Percentiles rank a stretch among this genome's conserved stretches.
Conservation (phyloP, 2,113 vertebrate genomes). For the Taxidea taxus region DNA sequence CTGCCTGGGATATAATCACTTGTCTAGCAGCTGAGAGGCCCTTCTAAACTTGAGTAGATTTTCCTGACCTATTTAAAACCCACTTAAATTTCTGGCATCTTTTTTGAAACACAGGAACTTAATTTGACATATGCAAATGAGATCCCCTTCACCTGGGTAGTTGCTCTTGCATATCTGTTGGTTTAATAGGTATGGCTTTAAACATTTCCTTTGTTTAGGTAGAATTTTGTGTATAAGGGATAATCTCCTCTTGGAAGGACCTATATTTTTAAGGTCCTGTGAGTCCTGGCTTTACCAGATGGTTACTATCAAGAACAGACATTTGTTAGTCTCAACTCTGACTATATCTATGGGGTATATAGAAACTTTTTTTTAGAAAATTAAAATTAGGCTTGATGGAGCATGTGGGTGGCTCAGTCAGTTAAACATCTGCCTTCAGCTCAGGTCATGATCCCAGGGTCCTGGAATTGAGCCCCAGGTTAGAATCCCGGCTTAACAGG, state of each 20-base stretch:
- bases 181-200: conserved; percentile 39
- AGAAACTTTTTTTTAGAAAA: background rate
- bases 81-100: conserved; percentile 67
- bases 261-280: background rate
- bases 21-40: conserved; percentile 56
- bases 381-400: background rate
- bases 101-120: conserved; percentile 46
- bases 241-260: background rate
- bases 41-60: conserved; percentile 64
- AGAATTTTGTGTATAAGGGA: conserved; percentile 19
- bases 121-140: conserved; percentile 71
- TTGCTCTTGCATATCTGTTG: conserved; percentile 34
- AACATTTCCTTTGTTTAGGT: conserved; percentile 42
- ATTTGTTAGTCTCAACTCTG: background rate
- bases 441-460: background rate
- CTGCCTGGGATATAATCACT: conserved; percentile 66
- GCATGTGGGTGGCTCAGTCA: background rate
- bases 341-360: background rate
- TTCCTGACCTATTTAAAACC: conserved; percentile 71
- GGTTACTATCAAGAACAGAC: background rate
- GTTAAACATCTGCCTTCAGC: background rate
- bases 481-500: background rate
- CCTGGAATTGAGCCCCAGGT: background rate
- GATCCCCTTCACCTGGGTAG: conserved; percentile 35
- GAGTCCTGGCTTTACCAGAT: background rate